phyloP scores from a whole-genome alignment of 2,113 vertebrate genomes.

The Centropristis striata region DNA sequence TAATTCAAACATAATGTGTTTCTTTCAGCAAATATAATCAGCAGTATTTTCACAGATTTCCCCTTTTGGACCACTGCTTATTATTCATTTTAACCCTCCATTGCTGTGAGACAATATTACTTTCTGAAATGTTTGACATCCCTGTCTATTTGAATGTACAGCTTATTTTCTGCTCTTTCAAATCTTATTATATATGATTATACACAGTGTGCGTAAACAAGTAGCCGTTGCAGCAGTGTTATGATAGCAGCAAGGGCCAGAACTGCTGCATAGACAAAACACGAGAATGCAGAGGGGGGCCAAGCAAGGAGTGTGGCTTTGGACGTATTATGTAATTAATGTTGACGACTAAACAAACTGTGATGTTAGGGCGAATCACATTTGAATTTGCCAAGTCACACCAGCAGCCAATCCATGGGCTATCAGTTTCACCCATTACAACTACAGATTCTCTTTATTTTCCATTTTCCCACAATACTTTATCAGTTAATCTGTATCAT shows the following conservation, averaged over 20 bases:
- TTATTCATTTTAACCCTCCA: background rate
- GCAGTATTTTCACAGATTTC: background rate
- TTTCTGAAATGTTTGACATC: background rate
- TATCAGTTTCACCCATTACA: background rate
- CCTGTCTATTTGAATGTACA: background rate
- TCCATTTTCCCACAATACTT: background rate
- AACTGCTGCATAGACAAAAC: conserved; percentile 43
- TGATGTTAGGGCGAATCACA: background rate
- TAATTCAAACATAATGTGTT: background rate
- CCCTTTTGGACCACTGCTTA: background rate
- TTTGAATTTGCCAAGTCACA: background rate
- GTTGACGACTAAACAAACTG: background rate
- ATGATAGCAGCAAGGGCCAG: conserved; percentile 3
- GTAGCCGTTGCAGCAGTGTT: background rate
- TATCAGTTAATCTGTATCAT: background rate
- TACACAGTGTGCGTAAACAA: background rate
- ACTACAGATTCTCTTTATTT: background rate
- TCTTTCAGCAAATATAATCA: background rate
- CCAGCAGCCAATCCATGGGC: background rate
- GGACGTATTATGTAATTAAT: conserved; percentile 18
- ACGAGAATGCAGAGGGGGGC: background rate
- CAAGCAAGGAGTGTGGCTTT: background rate
- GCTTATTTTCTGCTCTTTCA: background rate
- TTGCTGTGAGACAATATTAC: background rate
- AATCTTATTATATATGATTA: background rate